Evolutionary conservation across 2,888 invertebrate species (phyloP).

Genomic region (Embidobia sp.): DNA sequence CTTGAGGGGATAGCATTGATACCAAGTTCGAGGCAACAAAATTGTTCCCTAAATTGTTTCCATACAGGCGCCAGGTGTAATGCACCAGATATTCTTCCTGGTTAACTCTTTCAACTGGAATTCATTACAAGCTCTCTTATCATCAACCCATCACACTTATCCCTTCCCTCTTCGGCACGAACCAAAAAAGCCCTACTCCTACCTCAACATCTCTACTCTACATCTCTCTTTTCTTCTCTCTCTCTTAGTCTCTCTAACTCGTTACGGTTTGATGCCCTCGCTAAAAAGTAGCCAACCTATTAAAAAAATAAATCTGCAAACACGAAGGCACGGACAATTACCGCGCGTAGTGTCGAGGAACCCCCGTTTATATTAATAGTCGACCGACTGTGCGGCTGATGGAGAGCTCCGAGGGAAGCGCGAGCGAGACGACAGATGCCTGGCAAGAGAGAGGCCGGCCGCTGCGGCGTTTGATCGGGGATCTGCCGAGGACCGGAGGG

Average conservation of each 20-base stretch:
- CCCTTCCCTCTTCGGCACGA: too few relatives aligned
- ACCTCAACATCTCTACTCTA: too few relatives aligned
- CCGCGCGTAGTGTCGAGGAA: conserved; percentile 80
- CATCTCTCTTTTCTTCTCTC: not conserved
- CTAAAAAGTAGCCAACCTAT: conserved; percentile 57
- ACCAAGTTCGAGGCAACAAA: too few relatives aligned
- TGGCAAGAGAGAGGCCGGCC: conserved; percentile 58
- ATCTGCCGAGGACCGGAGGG: conserved; percentile 71
- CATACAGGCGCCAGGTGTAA: too few relatives aligned
- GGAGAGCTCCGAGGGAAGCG: conserved; percentile 70
- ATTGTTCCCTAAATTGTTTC: too few relatives aligned
- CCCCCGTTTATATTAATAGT: conserved; percentile 81
- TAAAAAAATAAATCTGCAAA: conserved; percentile 76
- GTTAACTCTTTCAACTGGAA: too few relatives aligned
- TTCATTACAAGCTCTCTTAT: too few relatives aligned
- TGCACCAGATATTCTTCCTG: too few relatives aligned
- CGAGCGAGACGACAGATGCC: conserved; percentile 62
- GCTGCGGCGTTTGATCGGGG: conserved; percentile 67
- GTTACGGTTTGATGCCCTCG: conserved; percentile 63
- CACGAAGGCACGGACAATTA: conserved; percentile 76
- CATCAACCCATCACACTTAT: too few relatives aligned
- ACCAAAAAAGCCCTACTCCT: too few relatives aligned
- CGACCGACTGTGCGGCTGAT: conserved; percentile 77
- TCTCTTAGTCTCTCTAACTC: not conserved
- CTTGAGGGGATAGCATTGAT: too few relatives aligned